These are phyloP conservation scores for Coracopsis vasa DNA, from an alignment of 2,113 vertebrate genomes.

Conservation along the genomic window DNA sequence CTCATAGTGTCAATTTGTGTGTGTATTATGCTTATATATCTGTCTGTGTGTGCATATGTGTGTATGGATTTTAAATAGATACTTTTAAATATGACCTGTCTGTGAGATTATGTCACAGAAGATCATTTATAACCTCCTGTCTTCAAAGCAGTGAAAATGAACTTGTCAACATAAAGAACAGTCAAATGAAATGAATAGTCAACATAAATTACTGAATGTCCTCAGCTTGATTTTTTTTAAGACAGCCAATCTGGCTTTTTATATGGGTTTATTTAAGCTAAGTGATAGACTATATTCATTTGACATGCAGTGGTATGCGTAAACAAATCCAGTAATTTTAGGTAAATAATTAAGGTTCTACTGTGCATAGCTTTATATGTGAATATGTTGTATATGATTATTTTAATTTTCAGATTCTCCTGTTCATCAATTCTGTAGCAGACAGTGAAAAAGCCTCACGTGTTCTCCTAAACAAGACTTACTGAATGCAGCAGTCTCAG, in stretches of 20 bases:
- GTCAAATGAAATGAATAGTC: not conserved
- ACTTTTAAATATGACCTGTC: not conserved
- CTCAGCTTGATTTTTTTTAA: not conserved
- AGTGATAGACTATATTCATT: not conserved
- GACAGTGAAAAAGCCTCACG: not conserved
- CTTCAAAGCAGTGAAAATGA: not conserved
- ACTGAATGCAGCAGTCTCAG: not conserved
- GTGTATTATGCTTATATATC: not conserved
- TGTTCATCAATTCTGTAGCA: not conserved
- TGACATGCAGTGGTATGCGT: not conserved
- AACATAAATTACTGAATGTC: not conserved
- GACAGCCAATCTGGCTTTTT: not conserved
- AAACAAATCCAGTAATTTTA: not conserved
- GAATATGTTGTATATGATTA: not conserved
- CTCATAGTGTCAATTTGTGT: not conserved
- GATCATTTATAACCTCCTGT: not conserved
- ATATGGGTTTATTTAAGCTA: not conserved
- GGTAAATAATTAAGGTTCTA: not conserved
- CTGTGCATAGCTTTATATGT: not conserved
- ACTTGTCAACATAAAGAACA: not conserved
- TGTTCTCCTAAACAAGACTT: not conserved
- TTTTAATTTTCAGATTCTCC: not conserved
- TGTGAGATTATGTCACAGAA: not conserved
- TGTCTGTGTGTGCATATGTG: accelerated
- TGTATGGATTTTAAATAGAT: not conserved